phyloP scores from a whole-genome alignment of 2,797 vertebrate species.

The Octomys mimax region DNA sequence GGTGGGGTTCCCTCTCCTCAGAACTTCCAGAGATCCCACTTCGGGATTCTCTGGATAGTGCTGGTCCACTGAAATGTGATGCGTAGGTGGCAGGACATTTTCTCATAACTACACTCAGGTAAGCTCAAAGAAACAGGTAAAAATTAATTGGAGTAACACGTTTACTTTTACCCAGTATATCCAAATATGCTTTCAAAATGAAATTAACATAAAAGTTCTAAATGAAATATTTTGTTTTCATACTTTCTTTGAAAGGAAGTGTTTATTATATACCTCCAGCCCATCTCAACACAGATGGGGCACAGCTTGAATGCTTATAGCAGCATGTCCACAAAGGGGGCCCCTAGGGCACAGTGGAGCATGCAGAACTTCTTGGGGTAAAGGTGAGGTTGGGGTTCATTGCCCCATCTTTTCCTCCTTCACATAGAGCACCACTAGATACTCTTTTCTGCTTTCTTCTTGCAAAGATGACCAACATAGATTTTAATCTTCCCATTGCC shows the following conservation, averaged over 20 bases:
- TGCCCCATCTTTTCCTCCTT: not conserved
- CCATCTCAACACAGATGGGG: not conserved
- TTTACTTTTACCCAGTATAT: not conserved
- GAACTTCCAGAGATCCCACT: not conserved
- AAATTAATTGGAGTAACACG: not conserved
- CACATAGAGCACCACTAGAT: not conserved
- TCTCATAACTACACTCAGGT: not conserved
- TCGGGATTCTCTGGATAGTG: fast-evolving
- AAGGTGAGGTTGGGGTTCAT: not conserved
- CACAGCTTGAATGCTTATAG: not conserved
- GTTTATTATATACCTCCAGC: not conserved
- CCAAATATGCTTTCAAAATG: not conserved
- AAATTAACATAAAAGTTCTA: not conserved
- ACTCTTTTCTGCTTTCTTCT: not conserved
- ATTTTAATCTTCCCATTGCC: not conserved
- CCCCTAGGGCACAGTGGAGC: not conserved
- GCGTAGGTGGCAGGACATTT: not conserved
- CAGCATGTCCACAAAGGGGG: not conserved
- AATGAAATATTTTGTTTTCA: not conserved
- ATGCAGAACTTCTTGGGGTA: not conserved
- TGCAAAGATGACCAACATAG: not conserved
- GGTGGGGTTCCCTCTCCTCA: not conserved
- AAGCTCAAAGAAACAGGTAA: not conserved
- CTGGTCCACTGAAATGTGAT: not conserved
- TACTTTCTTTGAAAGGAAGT: not conserved